phyloP scores from a whole-genome alignment of 37 sponge, comb jelly and placozoan genomes.

The Lycopodina hypogea region DNA sequence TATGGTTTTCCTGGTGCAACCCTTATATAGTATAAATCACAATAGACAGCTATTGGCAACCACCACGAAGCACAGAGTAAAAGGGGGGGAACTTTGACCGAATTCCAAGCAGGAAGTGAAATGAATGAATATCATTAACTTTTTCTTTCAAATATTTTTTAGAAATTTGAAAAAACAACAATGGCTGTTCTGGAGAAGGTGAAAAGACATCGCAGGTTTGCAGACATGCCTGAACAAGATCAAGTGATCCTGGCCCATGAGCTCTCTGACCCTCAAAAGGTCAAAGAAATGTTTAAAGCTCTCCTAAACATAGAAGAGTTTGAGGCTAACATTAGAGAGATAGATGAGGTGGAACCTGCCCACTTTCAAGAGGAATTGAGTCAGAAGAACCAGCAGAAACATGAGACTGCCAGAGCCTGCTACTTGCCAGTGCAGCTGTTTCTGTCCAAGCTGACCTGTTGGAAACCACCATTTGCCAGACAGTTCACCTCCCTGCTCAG shows the following conservation, averaged over 20 bases:
- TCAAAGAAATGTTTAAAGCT: slow-evolving; percentile 1
- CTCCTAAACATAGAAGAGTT: not conserved
- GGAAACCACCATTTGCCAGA: not conserved
- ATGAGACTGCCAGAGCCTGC: not conserved
- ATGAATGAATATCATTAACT: too few species aligned
- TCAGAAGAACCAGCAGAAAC: not conserved
- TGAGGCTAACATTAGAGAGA: not conserved
- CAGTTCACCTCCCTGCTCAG: not conserved
- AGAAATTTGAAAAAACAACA: too few species aligned
- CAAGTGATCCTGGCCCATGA: not conserved
- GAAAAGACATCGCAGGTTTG: not conserved
- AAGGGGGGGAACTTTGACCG: too few species aligned
- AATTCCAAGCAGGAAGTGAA: too few species aligned
- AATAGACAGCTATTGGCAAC: too few species aligned
- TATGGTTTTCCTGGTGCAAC: too few species aligned
- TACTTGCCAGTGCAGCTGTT: slow-evolving; percentile 8
- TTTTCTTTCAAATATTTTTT: too few species aligned
- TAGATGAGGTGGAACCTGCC: not conserved
- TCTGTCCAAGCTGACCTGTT: not conserved
- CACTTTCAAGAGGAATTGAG: not conserved
- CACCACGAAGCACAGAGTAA: too few species aligned
- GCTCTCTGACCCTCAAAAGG: not conserved
- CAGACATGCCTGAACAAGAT: not conserved
- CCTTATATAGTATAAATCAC: too few species aligned
- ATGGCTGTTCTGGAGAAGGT: not conserved